A percentile compares a stretch with the other conserved stretches of the same genome.
phyloP scores from a whole-genome alignment of 2,113 vertebrate genomes.

The Hemiprocne comata region DNA sequence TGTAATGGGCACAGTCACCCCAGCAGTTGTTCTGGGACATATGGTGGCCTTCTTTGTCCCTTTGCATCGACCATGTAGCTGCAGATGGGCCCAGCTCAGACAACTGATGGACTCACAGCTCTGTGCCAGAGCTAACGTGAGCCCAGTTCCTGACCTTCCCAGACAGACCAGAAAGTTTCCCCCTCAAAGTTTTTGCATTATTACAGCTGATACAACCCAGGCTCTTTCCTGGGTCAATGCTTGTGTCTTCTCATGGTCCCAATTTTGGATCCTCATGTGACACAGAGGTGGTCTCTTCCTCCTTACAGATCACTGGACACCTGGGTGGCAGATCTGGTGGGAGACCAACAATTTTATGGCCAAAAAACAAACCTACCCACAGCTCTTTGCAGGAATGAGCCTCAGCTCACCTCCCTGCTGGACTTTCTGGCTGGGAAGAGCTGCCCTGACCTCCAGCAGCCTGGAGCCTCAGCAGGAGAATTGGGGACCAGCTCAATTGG shows the following conservation, averaged over 20 bases:
- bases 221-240: background rate
- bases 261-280: background rate
- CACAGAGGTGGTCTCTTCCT: background rate
- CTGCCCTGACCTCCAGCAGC: background rate
- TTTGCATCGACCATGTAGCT: background rate
- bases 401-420: background rate
- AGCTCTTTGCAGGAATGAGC: background rate
- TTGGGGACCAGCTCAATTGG: background rate
- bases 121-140: background rate
- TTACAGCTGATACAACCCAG: background rate
- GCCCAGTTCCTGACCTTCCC: background rate
- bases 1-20: background rate
- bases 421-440: background rate
- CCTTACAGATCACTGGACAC: background rate
- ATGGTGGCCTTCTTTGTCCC: background rate
- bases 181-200: background rate
- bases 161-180: background rate
- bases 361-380: fast-evolving
- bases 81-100: background rate
- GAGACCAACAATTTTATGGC: background rate
- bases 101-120: background rate
- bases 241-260: background rate
- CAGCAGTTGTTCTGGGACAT: background rate
- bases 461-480: background rate
- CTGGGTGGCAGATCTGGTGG: fast-evolving